These are phyloP conservation scores for Poeciliopsis paucimaculata DNA, from an alignment of 2,797 vertebrate genomes.

Conservation along the genomic window DNA sequence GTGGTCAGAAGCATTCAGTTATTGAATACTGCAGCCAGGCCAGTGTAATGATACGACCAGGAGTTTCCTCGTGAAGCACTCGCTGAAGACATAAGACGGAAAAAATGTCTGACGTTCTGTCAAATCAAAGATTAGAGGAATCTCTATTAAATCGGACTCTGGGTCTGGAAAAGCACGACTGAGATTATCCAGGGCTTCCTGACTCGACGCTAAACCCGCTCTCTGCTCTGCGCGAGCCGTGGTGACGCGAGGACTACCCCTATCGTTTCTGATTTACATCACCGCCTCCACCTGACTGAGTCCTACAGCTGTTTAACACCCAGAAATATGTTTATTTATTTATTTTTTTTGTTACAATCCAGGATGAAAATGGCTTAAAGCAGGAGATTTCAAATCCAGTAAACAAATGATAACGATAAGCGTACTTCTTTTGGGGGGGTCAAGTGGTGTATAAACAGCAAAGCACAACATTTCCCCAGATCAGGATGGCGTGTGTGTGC, in stretches of 20 bases:
- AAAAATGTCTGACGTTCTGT: conserved; percentile 11
- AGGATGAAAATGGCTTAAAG: conserved; percentile 5
- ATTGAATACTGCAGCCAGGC: conserved; percentile 5
- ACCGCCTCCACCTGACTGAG: conserved; percentile 44
- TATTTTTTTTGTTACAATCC: conserved; percentile 8
- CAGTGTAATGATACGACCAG: conserved; percentile 18
- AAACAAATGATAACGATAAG: background rate
- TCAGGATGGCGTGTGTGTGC: background rate
- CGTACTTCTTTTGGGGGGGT: background rate
- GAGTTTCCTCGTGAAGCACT: conserved; percentile 23
- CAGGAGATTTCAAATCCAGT: background rate
- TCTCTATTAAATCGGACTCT: conserved; percentile 36
- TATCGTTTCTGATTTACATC: conserved; percentile 74
- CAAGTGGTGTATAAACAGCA: background rate
- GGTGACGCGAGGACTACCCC: conserved; percentile 70
- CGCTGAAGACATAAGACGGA: background rate
- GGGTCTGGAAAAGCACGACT: conserved; percentile 32
- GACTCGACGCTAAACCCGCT: conserved; percentile 48
- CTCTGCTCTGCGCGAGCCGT: conserved; percentile 56
- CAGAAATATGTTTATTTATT: background rate
- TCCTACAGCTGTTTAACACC: conserved; percentile 59
- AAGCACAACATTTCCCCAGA: background rate
- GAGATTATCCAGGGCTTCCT: conserved; percentile 25
- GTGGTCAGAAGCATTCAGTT: background rate
- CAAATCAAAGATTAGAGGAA: conserved; percentile 21